These are phyloP conservation scores for Blera fallax DNA, from an alignment of 2,888 invertebrate genomes.

Conservation along the genomic window DNA sequence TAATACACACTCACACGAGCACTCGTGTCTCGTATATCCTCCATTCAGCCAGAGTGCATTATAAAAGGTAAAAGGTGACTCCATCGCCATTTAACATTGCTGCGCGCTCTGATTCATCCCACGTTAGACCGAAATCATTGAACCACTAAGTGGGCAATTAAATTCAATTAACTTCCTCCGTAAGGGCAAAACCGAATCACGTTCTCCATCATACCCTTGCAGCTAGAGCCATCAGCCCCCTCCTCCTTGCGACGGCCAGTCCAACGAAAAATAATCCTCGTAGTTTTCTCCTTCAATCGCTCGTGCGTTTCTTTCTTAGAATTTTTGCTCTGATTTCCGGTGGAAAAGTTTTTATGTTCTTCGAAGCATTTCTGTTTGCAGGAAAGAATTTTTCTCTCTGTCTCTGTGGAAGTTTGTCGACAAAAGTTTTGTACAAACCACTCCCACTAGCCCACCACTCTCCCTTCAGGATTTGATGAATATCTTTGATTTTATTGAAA, in stretches of 20 bases:
- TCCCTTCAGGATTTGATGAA: conserved; percentile 65
- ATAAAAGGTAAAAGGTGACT: conserved; percentile 70
- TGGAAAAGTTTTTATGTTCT: conserved; percentile 70
- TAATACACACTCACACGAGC: neutral
- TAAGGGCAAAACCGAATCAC: conserved; percentile 73
- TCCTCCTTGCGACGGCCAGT: conserved; percentile 7
- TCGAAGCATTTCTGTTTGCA: conserved; percentile 62
- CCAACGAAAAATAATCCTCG: conserved; percentile 49
- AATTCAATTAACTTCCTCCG: conserved; percentile 79
- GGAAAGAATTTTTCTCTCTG: conserved; percentile 47
- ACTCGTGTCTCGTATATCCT: neutral
- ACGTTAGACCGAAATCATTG: conserved; percentile 77
- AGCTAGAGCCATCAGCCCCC: neutral
- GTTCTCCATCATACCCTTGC: conserved; percentile 60
- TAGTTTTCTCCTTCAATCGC: conserved; percentile 30
- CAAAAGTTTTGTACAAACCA: conserved; percentile 49
- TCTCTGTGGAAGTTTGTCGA: conserved; percentile 60
- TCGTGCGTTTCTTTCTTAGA: conserved; percentile 67
- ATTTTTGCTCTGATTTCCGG: conserved; percentile 68
- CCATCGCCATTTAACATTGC: conserved; percentile 64
- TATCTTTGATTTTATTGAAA: conserved; percentile 73
- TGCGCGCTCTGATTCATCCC: conserved; percentile 59
- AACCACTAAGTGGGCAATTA: conserved; percentile 81
- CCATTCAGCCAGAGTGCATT: conserved; percentile 51
- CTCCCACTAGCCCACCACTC: neutral